Base-by-base conservation (phyloP, 1,140 invertebrate genomes). In the Charaxes varanes region DNA sequence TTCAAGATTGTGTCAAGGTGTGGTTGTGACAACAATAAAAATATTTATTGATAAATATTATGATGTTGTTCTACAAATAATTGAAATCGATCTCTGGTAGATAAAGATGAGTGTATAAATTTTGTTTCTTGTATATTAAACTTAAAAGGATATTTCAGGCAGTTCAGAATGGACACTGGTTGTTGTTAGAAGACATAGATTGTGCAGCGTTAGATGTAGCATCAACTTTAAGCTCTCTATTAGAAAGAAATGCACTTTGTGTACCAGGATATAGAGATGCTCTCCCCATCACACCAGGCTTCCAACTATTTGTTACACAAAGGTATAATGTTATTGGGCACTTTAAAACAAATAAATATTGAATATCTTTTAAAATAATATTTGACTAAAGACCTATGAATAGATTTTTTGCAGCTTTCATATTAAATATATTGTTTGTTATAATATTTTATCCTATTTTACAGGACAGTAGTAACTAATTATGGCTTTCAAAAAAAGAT, bases 171-270 rank as follows among this genome's bases (percentile, higher is more conserved):
- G 96, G 96, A 0, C 89, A 93, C 66, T 98, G 98, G 96, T 80
- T 99, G 24, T 80, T 99, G 0, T 73, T 99, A 21, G 98, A 99
- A 88, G 98, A 99, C 74, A 91, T 99, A 40, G 97, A 99, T 67
- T 91, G 90, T 55, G 97, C 96, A 6, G 93, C 94, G 4, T 88
- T 94, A 65, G 98, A 99, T 84, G 94, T 99, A 0, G 90, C 95
- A 0, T 94, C 96, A 1, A 88, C 97, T 14, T 65, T 99, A 3
- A 89, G 92, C 40, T 92, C 92, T 17, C 85, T 99, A 1, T 74
- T 98, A 12, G 95, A 99, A 85, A 91, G 91, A 35, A 88, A 90
- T 40, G 88, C 88, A n/a, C 83, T 98, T 0, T 90, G 91, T 34
- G 90, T 97, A 12, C 94, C 95, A 5, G 94, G 95, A 0, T 95